Evolutionary conservation across 35 echinoderm and acorn worm genomes (phyloP).

Genomic region (Anneissia japonica): DNA sequence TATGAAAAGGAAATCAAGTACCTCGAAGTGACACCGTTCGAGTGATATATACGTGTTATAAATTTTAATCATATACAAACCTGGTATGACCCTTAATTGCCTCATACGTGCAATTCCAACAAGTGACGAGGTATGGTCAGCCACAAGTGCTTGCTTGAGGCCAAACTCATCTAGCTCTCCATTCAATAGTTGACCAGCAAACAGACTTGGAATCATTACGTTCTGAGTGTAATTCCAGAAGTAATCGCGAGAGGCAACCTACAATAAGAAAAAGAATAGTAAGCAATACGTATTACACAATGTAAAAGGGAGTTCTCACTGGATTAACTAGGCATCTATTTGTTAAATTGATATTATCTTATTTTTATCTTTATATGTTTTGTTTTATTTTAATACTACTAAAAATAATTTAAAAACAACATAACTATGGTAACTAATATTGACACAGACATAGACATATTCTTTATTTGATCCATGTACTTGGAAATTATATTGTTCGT

Average conservation of each 20-base stretch:
- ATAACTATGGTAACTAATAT: no score
- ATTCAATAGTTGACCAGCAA: conserved; percentile 42
- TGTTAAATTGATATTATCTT: no score
- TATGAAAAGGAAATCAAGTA: neutral
- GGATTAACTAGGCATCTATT: neutral
- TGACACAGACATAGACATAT: no score
- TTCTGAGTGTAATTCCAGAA: conserved; percentile 59
- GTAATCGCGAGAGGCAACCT: conserved; percentile 36
- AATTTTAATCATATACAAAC: no score
- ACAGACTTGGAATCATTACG: conserved; percentile 71
- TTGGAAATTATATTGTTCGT: no score
- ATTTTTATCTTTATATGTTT: no score
- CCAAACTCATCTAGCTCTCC: conserved; percentile 35
- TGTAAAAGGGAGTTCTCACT: neutral
- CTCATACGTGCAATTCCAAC: conserved; percentile 68
- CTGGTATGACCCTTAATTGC: conserved; percentile 67
- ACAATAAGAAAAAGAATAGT: neutral
- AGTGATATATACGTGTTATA: neutral
- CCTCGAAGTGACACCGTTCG: neutral
- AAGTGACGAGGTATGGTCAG: conserved; percentile 65
- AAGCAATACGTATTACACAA: neutral
- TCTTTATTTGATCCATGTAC: no score
- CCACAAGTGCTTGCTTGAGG: conserved; percentile 42
- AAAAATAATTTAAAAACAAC: no score
- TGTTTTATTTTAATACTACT: no score